Evolutionary conservation across 2,797 vertebrate genomes (phyloP), one percentile per base, ranked within the genome.

Genomic region (Tapirus indicus): DNA sequence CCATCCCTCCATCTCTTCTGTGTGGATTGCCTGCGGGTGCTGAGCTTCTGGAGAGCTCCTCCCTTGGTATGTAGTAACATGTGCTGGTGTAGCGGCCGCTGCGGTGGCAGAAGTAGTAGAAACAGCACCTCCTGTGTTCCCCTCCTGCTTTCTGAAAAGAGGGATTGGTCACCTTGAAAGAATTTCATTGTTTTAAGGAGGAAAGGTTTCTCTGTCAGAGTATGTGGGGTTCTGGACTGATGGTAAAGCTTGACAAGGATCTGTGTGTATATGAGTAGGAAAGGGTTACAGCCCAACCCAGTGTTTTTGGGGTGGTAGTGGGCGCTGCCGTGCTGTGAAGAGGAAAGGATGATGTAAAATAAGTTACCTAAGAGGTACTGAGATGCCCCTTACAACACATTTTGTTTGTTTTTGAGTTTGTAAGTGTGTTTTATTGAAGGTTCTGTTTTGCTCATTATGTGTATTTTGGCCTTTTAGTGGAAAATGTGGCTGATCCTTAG

Each of bases 41-140:
- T 14, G 66, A 64, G 74, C 85, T n/a, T 25, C 71, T 7, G 2
- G 21, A 71, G 93, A 11, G 60, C 93, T 84, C 71, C 71, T 94
- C 72, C 44, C 17, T 32, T 16, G 56, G 72, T 13, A 7, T 16
- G 77, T 47, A 78, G 94, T 79, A 82, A 75, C 89, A 12, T 54
- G 94, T 90, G 93, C 90, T 35, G 64, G n/a, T 49, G 95, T 54
- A 72, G 93, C 87, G 52, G 74, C 49, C n/a, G 49, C 41, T 2
- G 83, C 8, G 49, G 92, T 49, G 75, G 88, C 74, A 21, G 79
- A 27, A 60, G 83, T 80, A 79, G 96, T 82, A 27, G 71, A 78
- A 38, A 62, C 91, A 54, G 60, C 29, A 25, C 49, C 29, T 52
- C 23, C 84, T 2, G 2, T 35, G 77, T 64, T 64, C 89, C 79